Percentiles rank a stretch among this genome's conserved stretches.
These are phyloP conservation scores for Macrophya alboannulata DNA, from an alignment of 2,888 invertebrate genomes.

Conservation along the genomic window DNA sequence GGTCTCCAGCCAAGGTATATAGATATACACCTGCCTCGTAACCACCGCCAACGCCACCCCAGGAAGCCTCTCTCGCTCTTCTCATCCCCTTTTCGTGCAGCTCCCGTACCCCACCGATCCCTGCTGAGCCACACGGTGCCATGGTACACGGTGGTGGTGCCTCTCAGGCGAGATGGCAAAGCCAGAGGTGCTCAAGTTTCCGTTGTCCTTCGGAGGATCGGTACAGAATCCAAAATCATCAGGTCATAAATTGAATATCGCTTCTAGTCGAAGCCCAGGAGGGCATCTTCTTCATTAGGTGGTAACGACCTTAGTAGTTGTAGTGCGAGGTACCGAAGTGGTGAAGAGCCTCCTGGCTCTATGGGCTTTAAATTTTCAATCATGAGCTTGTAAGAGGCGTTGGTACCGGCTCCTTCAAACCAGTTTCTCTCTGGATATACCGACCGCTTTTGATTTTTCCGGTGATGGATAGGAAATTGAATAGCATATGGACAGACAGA, in stretches of 20 bases:
- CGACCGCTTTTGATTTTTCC: slow-evolving; percentile 15
- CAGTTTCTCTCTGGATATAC: neutral
- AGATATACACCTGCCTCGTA: slow-evolving; percentile 75
- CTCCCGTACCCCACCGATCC: slow-evolving; percentile 50
- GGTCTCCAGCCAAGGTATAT: slow-evolving; percentile 71
- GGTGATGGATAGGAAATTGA: slow-evolving; percentile 41
- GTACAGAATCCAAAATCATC: slow-evolving; percentile 45
- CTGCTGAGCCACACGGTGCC: slow-evolving; percentile 54
- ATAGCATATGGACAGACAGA: slow-evolving; percentile 5
- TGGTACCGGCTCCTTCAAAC: neutral
- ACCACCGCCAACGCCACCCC: slow-evolving; percentile 77
- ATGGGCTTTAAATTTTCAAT: slow-evolving; percentile 20
- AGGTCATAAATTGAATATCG: neutral
- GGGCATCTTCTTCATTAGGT: neutral
- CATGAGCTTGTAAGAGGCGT: neutral
- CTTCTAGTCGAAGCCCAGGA: neutral
- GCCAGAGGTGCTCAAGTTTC: slow-evolving; percentile 74
- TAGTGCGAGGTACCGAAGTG: neutral
- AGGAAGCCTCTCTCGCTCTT: slow-evolving; percentile 49
- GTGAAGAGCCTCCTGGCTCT: neutral
- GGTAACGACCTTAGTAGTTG: neutral
- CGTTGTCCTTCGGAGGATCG: slow-evolving; percentile 7
- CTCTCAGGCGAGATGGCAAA: slow-evolving; percentile 73
- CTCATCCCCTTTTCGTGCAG: slow-evolving; percentile 48
- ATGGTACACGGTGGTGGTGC: slow-evolving; percentile 53